Conservation (phyloP, 2,113 vertebrate genomes). For the Ahaetulla prasina region DNA sequence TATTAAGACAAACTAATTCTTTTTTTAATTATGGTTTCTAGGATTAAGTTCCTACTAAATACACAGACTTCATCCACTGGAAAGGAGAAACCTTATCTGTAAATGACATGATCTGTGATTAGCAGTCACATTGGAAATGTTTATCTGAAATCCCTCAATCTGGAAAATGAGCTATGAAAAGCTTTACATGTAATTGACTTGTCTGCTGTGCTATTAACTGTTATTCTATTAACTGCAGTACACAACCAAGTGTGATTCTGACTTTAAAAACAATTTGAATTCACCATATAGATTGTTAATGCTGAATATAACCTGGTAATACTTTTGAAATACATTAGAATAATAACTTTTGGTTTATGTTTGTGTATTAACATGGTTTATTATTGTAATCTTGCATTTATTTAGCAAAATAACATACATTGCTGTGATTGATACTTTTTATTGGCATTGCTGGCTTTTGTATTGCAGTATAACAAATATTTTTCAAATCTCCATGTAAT, state of each 20-base stretch:
- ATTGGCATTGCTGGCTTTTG: background rate
- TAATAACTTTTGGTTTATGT: background rate
- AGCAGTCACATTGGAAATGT: background rate
- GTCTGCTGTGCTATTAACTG: background rate
- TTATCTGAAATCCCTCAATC: background rate
- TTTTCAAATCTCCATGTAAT: too few relatives aligned
- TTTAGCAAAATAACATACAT: background rate
- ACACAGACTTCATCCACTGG: conserved; percentile 40
- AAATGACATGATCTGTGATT: background rate
- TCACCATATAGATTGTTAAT: conserved; percentile 13
- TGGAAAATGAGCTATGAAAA: conserved; percentile 15
- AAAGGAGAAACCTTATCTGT: conserved; percentile 70
- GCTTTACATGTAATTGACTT: background rate
- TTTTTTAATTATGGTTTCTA: conserved; percentile 42
- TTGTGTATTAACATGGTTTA: conserved; percentile 8
- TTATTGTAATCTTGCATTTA: background rate
- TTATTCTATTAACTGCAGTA: background rate
- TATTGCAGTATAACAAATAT: too few relatives aligned
- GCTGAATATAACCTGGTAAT: background rate
- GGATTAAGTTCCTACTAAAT: conserved; percentile 62
- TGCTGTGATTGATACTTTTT: background rate
- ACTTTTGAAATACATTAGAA: background rate
- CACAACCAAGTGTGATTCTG: conserved; percentile 29
- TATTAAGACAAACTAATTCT: background rate
- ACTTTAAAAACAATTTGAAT: conserved; percentile 9